phyloP scores from a whole-genome alignment of 1,140 invertebrate species.

The Dolichoris vasculosae region DNA sequence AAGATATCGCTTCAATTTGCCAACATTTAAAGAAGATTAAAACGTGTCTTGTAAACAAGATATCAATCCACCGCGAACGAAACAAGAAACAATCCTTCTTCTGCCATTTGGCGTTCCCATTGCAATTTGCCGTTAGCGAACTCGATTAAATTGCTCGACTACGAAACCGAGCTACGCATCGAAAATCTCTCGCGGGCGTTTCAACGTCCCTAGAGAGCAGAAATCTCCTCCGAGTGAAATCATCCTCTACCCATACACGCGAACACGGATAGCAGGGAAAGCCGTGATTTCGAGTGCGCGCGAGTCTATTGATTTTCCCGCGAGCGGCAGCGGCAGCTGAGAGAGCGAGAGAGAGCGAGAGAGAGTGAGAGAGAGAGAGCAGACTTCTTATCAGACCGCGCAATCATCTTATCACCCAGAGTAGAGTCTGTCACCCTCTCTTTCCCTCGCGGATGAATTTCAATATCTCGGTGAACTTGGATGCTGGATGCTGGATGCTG shows the following conservation, averaged over 20 bases:
- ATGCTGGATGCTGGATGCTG: neutral
- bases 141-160: neutral
- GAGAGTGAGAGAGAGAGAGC: slow-evolving; percentile 1
- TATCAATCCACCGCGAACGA: neutral
- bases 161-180: neutral
- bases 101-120: neutral
- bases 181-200: neutral
- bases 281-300: slow-evolving; percentile 32
- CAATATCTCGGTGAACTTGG: slow-evolving; percentile 35
- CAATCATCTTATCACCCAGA: slow-evolving; percentile 42
- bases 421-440: neutral
- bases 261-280: neutral
- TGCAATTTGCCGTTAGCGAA: neutral
- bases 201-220: neutral
- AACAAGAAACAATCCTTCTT: neutral
- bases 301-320: slow-evolving; percentile 17
- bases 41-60: neutral
- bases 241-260: neutral
- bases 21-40: neutral
- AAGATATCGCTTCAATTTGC: neutral
- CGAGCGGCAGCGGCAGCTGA: neutral
- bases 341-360: neutral
- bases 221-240: slow-evolving; percentile 23
- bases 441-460: slow-evolving; percentile 20
- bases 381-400: slow-evolving; percentile 36